Conservation (phyloP, 2,888 invertebrate species). For the Rugalucina vietnamica region DNA sequence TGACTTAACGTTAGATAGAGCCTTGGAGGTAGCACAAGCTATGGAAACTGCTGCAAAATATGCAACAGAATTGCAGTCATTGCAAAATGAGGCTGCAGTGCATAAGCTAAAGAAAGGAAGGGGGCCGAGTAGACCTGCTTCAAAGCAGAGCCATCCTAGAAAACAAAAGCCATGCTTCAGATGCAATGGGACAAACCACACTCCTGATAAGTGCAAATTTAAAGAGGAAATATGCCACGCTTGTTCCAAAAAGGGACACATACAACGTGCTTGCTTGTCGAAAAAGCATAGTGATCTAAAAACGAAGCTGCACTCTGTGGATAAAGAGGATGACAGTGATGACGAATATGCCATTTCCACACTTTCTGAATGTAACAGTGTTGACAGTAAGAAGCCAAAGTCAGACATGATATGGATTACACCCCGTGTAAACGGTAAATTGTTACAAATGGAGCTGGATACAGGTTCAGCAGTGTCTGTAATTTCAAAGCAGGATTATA, state of each 20-base stretch:
- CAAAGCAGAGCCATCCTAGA: not conserved
- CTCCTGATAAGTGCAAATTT: conserved; percentile 18
- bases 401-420: not conserved
- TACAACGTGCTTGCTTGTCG: not conserved
- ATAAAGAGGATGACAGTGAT: not conserved
- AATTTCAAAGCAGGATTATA: conserved; percentile 2
- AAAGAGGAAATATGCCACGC: conserved; percentile 16
- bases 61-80: conserved; percentile 31
- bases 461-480: conserved; percentile 37
- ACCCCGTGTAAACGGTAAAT: conserved; percentile 1
- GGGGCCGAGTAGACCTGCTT: not conserved
- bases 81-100: not conserved
- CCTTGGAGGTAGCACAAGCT: conserved; percentile 35
- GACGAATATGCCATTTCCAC: not conserved
- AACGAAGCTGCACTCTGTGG: not conserved
- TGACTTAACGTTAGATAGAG: conserved; percentile 25
- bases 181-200: not conserved
- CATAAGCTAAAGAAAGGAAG: not conserved
- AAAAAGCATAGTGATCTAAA: not conserved
- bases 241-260: conserved; percentile 26
- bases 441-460: conserved; percentile 34
- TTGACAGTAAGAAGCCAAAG: not conserved
- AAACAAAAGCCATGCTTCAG: not conserved
- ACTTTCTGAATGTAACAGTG: not conserved
- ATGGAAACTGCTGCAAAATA: conserved; percentile 51